A percentile compares a stretch with the other conserved stretches of the same genome.
Conservation (phyloP, 2,888 invertebrate species). For the Ellobium chinense region DNA sequence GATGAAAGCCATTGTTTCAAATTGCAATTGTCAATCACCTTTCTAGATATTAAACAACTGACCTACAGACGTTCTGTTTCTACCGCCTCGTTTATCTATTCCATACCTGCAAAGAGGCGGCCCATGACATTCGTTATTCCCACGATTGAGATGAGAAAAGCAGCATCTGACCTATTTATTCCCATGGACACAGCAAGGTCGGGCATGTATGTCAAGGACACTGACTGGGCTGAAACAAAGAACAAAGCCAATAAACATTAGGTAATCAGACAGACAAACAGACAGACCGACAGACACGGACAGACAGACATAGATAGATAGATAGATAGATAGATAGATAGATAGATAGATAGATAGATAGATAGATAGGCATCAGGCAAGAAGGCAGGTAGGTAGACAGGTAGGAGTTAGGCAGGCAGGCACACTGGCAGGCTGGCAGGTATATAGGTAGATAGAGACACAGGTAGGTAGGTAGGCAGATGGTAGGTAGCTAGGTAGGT, state of each 20-base stretch:
- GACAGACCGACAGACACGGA: background rate
- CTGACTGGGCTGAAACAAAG: slow-evolving; percentile 63
- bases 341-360: slow-evolving; percentile 4
- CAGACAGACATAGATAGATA: slow-evolving; percentile 8
- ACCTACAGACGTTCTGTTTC: too few species aligned
- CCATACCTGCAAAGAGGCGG: slow-evolving; percentile 57
- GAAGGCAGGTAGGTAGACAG: too few species aligned
- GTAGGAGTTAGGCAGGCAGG: too few species aligned
- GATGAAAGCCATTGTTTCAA: too few species aligned
- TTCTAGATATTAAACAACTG: too few species aligned
- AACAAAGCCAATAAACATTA: background rate
- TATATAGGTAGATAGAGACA: too few species aligned
- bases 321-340: background rate
- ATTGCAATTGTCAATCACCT: too few species aligned
- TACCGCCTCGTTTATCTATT: too few species aligned
- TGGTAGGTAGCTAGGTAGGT: too few species aligned
- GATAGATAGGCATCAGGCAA: background rate
- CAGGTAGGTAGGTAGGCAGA: too few species aligned
- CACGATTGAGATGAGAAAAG: slow-evolving; percentile 72
- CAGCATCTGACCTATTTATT: slow-evolving; percentile 61
- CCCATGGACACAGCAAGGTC: slow-evolving; percentile 68
- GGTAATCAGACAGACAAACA: background rate
- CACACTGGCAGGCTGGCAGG: too few species aligned
- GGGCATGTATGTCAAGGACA: slow-evolving; percentile 69
- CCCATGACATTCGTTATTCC: slow-evolving; percentile 72